Conservation (phyloP, 1,140 invertebrate genomes). For the Mycetomoellerius zeteki region DNA sequence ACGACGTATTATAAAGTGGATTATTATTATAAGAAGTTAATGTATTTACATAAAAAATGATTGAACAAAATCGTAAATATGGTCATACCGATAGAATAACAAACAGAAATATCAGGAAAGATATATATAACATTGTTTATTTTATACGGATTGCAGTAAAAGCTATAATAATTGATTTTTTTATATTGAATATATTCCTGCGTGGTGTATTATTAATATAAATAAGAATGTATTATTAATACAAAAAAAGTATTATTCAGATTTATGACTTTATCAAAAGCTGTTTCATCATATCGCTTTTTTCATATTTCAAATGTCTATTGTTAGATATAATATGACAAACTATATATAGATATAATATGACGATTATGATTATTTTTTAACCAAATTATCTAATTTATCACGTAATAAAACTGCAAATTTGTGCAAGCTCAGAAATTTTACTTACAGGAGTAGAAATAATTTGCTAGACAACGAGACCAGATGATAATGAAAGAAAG, state of each 20-base stretch:
- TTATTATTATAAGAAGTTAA: background rate
- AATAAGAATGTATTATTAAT: conserved; percentile 50
- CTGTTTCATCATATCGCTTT: background rate
- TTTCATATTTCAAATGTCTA: background rate
- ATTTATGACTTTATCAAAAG: conserved; percentile 7
- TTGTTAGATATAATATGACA: background rate
- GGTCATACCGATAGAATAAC: background rate
- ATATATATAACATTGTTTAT: background rate
- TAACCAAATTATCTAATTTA: background rate
- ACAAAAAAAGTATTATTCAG: conserved; percentile 25
- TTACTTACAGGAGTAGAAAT: conserved; percentile 67
- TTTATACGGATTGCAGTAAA: background rate
- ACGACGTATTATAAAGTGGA: background rate
- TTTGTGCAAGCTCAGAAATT: conserved; percentile 1
- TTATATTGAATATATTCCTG: background rate
- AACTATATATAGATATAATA: background rate
- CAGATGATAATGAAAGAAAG: conserved; percentile 61
- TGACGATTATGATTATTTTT: background rate
- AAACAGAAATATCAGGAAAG: background rate
- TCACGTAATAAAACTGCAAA: background rate
- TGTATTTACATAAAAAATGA: background rate
- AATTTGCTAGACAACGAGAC: conserved; percentile 59
- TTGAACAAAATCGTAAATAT: conserved; percentile 1
- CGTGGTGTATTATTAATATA: conserved; percentile 40
- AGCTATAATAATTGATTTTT: background rate